Evolutionary conservation across 2,888 invertebrate genomes (phyloP).

Genomic region (Leptopilina syphax): DNA sequence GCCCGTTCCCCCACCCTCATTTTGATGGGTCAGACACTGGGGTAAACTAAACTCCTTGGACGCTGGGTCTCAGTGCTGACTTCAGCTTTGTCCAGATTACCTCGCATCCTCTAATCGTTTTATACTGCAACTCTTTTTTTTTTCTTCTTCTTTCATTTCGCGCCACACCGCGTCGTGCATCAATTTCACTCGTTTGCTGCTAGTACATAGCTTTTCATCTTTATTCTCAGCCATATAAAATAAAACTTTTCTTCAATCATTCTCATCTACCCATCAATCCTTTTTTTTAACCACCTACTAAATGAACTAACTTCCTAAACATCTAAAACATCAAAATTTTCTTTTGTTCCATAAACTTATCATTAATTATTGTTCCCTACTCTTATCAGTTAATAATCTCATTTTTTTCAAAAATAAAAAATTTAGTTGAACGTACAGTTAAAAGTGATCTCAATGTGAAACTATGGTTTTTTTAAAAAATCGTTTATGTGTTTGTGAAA

Average conservation of each 20-base stretch:
- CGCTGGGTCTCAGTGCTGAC: slow-evolving; percentile 51
- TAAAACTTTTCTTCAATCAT: slow-evolving; percentile 1
- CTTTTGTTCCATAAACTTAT: too few species aligned
- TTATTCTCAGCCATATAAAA: slow-evolving; percentile 22
- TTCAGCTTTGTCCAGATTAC: slow-evolving; percentile 40
- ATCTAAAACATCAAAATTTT: too few species aligned
- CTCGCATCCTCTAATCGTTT: slow-evolving; percentile 11
- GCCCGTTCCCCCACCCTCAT: slow-evolving; percentile 49
- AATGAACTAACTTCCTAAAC: too few species aligned
- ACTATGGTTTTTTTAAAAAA: too few species aligned
- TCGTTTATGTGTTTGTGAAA: too few species aligned
- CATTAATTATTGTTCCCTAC: too few species aligned
- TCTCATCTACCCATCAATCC: slow-evolving; percentile 8
- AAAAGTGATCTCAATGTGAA: too few species aligned
- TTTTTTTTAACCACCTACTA: too few species aligned
- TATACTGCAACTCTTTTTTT: slow-evolving; percentile 17
- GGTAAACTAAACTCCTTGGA: slow-evolving; percentile 42
- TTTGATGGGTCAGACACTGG: slow-evolving; percentile 49
- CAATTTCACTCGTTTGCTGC: slow-evolving; percentile 36
- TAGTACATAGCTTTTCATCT: slow-evolving; percentile 8
- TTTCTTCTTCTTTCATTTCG: slow-evolving; percentile 23
- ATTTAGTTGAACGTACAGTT: too few species aligned
- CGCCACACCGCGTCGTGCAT: slow-evolving; percentile 38
- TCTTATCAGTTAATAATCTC: too few species aligned
- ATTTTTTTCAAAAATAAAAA: too few species aligned